A percentile compares a stretch with the other conserved stretches of the same genome.
These are phyloP conservation scores for Sipha maydis DNA, from an alignment of 2,888 invertebrate genomes.

Conservation along the genomic window DNA sequence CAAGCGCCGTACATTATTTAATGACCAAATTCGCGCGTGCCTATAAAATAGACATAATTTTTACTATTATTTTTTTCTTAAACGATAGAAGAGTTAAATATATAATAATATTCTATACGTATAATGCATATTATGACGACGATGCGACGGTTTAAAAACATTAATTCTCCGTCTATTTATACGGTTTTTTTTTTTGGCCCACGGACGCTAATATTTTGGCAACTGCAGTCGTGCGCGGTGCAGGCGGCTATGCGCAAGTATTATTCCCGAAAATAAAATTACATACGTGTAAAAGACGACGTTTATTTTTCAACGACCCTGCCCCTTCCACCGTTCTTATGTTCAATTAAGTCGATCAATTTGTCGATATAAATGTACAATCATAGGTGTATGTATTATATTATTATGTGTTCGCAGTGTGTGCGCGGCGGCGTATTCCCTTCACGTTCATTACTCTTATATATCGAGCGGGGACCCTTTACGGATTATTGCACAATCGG, in stretches of 20 bases:
- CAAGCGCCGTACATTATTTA: not conserved
- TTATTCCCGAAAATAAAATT: conserved; percentile 39
- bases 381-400: not conserved
- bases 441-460: conserved; percentile 56
- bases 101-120: not conserved
- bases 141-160: conserved; percentile 6
- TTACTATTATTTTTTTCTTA: not conserved
- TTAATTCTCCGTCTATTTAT: conserved; percentile 54
- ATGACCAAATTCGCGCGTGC: conserved; percentile 13
- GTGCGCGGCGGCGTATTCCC: conserved; percentile 13
- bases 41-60: not conserved
- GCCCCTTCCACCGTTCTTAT: not conserved
- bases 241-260: not conserved
- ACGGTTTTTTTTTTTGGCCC: conserved; percentile 57
- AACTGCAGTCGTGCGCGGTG: not conserved
- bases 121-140: not conserved
- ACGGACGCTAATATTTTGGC: conserved; percentile 45
- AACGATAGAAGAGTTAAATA: not conserved
- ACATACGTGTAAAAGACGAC: conserved; percentile 10
- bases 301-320: conserved; percentile 16
- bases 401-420: not conserved
- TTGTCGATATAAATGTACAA: conserved; percentile 32
- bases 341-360: conserved; percentile 56
- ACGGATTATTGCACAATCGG: conserved; percentile 62
- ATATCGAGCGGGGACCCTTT: conserved; percentile 46